Percentiles rank a stretch among this genome's conserved stretches.
These are phyloP conservation scores for Mastomys coucha DNA, from an alignment of 2,113 vertebrate genomes.

Conservation along the genomic window DNA sequence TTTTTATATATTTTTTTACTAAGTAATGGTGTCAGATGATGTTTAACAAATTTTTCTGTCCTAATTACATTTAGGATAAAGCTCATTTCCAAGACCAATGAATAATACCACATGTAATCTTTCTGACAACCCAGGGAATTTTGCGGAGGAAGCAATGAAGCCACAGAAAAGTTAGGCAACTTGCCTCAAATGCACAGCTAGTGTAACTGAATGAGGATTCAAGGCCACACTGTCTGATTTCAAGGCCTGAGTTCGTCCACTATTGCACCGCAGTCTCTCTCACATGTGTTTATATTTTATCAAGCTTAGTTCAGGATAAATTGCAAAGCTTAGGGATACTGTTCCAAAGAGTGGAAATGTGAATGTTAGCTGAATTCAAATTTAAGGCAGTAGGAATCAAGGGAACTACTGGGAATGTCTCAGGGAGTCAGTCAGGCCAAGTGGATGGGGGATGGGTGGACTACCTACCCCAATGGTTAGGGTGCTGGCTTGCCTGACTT, in stretches of 20 bases:
- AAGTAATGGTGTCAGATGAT: background rate
- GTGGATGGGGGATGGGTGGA: background rate
- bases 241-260: background rate
- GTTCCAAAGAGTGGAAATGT: background rate
- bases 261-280: background rate
- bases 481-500: background rate
- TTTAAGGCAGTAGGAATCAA: background rate
- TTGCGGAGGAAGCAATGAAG: slow-evolving; percentile 19
- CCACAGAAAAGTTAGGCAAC: background rate
- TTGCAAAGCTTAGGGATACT: background rate
- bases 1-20: background rate
- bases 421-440: background rate
- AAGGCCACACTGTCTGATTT: background rate
- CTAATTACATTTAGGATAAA: background rate
- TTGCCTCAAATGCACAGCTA: background rate
- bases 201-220: background rate
- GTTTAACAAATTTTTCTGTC: background rate
- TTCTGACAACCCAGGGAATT: background rate
- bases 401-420: background rate
- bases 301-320: background rate
- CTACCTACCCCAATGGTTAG: background rate
- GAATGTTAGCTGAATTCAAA: background rate
- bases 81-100: background rate
- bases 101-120: background rate
- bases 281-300: background rate